These are phyloP conservation scores for Prosapia bicincta DNA, from an alignment of 2,888 invertebrate species.

Conservation along the genomic window DNA sequence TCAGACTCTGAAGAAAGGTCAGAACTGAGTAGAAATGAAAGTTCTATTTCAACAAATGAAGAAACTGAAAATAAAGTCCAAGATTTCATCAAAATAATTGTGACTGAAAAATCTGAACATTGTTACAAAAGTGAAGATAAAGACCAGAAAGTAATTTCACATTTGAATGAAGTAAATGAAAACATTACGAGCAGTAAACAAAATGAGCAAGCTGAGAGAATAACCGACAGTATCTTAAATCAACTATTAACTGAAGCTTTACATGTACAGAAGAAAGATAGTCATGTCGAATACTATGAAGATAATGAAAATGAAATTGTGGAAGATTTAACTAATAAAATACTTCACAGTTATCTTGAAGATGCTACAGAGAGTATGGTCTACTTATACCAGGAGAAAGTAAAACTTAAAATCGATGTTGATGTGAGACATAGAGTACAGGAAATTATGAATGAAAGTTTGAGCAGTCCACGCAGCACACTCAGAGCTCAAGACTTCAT, in stretches of 20 bases:
- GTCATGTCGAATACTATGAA: not conserved
- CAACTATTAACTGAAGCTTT: conserved; percentile 25
- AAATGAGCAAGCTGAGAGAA: conserved; percentile 21
- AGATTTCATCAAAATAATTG: not conserved
- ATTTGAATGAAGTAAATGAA: not conserved
- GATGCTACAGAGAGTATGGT: conserved; percentile 28
- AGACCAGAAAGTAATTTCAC: not conserved
- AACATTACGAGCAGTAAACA: not conserved
- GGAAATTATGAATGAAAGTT: not conserved
- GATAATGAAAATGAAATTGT: not conserved
- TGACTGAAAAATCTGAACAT: not conserved
- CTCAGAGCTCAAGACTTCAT: not conserved
- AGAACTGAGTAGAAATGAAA: not conserved
- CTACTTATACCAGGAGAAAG: conserved; percentile 4
- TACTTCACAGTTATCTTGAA: conserved; percentile 19
- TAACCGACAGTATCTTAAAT: conserved; percentile 32
- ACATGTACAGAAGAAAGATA: not conserved
- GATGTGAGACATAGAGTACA: not conserved
- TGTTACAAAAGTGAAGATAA: not conserved
- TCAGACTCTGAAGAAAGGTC: not conserved
- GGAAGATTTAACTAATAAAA: conserved; percentile 18
- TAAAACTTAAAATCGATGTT: not conserved
- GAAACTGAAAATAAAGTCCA: not conserved
- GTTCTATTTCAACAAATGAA: not conserved
- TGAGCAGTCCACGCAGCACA: not conserved